Base-by-base conservation (phyloP, 2,888 invertebrate species). In the Noctua pronuba region DNA sequence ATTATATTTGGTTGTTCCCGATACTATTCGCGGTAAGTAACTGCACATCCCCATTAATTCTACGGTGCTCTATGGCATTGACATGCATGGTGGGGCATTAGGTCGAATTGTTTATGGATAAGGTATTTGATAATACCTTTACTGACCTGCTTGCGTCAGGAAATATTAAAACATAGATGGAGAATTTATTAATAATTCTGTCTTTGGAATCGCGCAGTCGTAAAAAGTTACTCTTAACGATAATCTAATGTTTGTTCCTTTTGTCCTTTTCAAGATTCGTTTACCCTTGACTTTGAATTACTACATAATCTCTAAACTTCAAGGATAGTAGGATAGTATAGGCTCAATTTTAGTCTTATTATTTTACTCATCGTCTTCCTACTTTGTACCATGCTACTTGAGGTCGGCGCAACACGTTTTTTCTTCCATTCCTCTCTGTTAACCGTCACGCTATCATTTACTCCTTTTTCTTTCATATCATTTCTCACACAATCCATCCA, bases 1-100 rank as follows among this genome's bases (percentile, higher is more conserved):
- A 82, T 82, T 41, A 84, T 84, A 84, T 80, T 84, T 80, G 46
- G 71, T 68, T 46, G 77, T 79, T 75, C 65, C 75, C 72, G 66
- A 82, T 75, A 64, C 64, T 69, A 73, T 84, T 76, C 82, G 71
- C 75, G 44, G 84, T 80, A 82, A 75, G 52, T 86, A 84, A 84
- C 84, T 79, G 87, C 80, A 78, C 71, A 73, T 84, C 55, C 38
- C 77, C 77, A 87, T 90, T 90, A 89, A 87, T 88, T 78, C 82
- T 75, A 83, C 62, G 60, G 76, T 72, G 73, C 78, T 66, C 64
- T 75, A 70, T 49, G 71, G 69, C 77, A 90, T 88, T 88, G 88
- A 85, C 90, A 88, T 85, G 88, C 85, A 87, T 80, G 82, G 73
- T 78, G 62, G 71, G 81, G 52, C 79, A 86, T 82, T 77, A 65